These are phyloP conservation scores for Sacculina carcini DNA, from an alignment of 2,888 invertebrate genomes.

Conservation along the genomic window DNA sequence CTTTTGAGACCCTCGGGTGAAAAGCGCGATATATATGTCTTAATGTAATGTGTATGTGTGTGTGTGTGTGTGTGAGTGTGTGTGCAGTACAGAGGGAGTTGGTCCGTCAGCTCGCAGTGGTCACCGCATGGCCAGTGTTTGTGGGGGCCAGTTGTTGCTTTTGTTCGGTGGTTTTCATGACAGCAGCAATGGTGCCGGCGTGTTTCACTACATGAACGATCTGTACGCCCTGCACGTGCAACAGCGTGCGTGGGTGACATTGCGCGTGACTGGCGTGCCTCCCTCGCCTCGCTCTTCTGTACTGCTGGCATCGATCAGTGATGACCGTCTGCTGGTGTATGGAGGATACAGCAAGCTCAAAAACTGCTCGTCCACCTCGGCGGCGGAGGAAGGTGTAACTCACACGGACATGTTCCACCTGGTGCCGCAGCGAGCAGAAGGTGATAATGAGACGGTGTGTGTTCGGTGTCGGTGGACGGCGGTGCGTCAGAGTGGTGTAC, in stretches of 20 bases:
- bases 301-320: slow-evolving; percentile 34
- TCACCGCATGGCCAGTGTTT: slow-evolving; percentile 69
- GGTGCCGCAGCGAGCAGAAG: slow-evolving; percentile 32
- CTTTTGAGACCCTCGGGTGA: no score
- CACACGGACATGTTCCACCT: slow-evolving; percentile 42
- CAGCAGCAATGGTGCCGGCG: slow-evolving; percentile 50
- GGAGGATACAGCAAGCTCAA: slow-evolving; percentile 50
- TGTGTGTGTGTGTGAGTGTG: slow-evolving; percentile 16
- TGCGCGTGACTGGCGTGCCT: slow-evolving; percentile 27
- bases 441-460: slow-evolving; percentile 21
- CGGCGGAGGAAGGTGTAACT: slow-evolving; percentile 40
- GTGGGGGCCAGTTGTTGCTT: slow-evolving; percentile 44
- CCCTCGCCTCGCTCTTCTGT: slow-evolving; percentile 60
- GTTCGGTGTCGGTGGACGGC: slow-evolving; percentile 41
- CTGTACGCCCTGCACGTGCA: slow-evolving; percentile 52
- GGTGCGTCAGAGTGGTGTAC: slow-evolving; percentile 36
- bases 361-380: slow-evolving; percentile 36
- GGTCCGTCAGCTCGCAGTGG: slow-evolving; percentile 64
- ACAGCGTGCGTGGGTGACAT: slow-evolving; percentile 44
- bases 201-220: slow-evolving; percentile 75
- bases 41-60: neutral
- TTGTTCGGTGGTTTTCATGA: slow-evolving; percentile 83
- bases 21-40: no score
- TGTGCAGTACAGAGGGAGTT: slow-evolving; percentile 32
- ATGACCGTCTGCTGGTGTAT: slow-evolving; percentile 38